phyloP scores from a whole-genome alignment of 2,797 vertebrate genomes.

The Malacoraja senta region DNA sequence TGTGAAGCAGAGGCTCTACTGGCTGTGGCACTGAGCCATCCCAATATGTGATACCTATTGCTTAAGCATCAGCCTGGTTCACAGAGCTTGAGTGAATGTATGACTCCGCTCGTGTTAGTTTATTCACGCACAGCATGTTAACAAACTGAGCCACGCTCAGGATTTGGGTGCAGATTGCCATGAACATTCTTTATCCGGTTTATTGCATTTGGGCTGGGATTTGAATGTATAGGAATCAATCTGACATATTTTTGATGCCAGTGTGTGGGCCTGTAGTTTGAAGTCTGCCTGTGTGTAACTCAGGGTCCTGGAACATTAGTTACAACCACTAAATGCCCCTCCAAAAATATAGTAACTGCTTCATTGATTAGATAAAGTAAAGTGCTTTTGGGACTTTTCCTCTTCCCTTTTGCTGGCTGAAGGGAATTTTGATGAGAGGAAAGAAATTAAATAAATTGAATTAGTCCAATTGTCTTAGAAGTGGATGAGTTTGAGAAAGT shows the following conservation, averaged over 20 bases:
- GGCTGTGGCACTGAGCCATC: too few species aligned
- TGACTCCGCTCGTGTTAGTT: too few species aligned
- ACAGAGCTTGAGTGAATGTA: too few species aligned
- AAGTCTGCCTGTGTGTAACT: not conserved
- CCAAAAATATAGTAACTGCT: not conserved
- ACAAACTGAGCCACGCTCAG: not conserved
- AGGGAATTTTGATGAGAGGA: not conserved
- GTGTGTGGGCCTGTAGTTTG: too few species aligned
- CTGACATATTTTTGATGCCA: too few species aligned
- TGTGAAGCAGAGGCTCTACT: too few species aligned
- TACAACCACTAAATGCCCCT: not conserved
- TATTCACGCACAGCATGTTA: not conserved
- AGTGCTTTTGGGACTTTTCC: too few species aligned
- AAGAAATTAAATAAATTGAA: not conserved
- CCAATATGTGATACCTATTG: too few species aligned
- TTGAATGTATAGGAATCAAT: too few species aligned
- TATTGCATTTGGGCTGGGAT: too few species aligned
- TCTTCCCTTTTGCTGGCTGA: not conserved
- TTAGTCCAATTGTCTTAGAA: not conserved
- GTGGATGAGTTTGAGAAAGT: slow-evolving; percentile 4
- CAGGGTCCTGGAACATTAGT: not conserved
- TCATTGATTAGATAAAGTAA: not conserved
- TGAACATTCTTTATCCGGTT: not conserved
- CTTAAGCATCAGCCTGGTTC: too few species aligned
- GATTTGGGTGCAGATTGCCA: not conserved